Conservation (phyloP, 2,888 invertebrate species). For the Catotricha subobsoleta region DNA sequence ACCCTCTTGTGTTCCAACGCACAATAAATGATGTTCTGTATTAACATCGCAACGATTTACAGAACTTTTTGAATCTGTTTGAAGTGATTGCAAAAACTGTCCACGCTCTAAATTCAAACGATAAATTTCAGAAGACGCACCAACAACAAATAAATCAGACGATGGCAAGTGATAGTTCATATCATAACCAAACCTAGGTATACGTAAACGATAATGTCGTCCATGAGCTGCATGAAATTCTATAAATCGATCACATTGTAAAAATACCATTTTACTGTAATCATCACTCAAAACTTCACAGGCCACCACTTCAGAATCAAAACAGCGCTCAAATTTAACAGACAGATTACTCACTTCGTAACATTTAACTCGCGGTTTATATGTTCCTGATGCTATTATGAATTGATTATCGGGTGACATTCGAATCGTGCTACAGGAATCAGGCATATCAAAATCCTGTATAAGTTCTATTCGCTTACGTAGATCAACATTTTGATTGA, state of each 20-base stretch:
- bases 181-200: slow-evolving; percentile 91
- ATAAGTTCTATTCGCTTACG: slow-evolving; percentile 84
- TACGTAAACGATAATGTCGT: slow-evolving; percentile 71
- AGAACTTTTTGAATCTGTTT: slow-evolving; percentile 46
- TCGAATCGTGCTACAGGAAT: slow-evolving; percentile 65
- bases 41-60: slow-evolving; percentile 76
- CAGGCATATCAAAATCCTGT: slow-evolving; percentile 99
- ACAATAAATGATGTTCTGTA: slow-evolving; percentile 69
- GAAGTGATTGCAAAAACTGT: slow-evolving; percentile 73
- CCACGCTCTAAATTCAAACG: slow-evolving; percentile 91
- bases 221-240: slow-evolving; percentile 95
- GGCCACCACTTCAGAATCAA: slow-evolving; percentile 91
- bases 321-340: slow-evolving; percentile 92
- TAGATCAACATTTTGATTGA: slow-evolving; percentile 80
- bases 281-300: slow-evolving; percentile 88
- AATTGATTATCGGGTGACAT: slow-evolving; percentile 84
- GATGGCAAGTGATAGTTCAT: slow-evolving; percentile 75
- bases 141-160: slow-evolving; percentile 85
- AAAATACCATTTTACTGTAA: slow-evolving; percentile 74
- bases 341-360: slow-evolving; percentile 92
- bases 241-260: slow-evolving; percentile 75
- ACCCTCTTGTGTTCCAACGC: slow-evolving; percentile 78
- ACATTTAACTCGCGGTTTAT: slow-evolving; percentile 91
- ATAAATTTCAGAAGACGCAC: slow-evolving; percentile 75
- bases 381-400: slow-evolving; percentile 81